phyloP scores from a whole-genome alignment of 2,888 invertebrate genomes.

The Sphaerophoria rueppellii region DNA sequence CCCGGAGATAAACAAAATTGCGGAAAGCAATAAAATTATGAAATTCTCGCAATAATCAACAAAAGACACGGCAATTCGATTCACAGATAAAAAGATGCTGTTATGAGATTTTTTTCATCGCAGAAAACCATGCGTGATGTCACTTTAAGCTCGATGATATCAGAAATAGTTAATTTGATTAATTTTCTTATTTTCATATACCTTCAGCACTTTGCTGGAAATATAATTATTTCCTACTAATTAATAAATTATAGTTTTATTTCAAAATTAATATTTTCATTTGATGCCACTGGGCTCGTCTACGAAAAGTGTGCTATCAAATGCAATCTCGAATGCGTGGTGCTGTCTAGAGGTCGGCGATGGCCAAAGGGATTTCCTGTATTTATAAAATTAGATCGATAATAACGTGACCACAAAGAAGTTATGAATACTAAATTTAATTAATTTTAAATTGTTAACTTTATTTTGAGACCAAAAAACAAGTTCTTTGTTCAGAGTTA shows the following conservation, averaged over 20 bases:
- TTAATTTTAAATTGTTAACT: background rate
- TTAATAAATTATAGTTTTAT: slow-evolving; percentile 1
- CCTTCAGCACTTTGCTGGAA: too few species aligned
- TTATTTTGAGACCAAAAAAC: background rate
- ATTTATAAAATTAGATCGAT: slow-evolving; percentile 21
- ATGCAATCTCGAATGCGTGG: slow-evolving; percentile 32
- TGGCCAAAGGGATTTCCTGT: slow-evolving; percentile 28
- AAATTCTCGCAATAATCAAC: background rate
- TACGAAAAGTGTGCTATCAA: background rate
- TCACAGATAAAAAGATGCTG: slow-evolving; percentile 3
- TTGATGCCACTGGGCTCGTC: slow-evolving; percentile 26
- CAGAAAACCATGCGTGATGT: slow-evolving; percentile 60
- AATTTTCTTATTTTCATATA: slow-evolving; percentile 46
- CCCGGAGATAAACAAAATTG: too few species aligned
- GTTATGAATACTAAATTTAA: slow-evolving; percentile 10
- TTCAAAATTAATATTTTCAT: slow-evolving; percentile 15
- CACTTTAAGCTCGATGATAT: slow-evolving; percentile 56
- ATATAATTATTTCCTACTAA: slow-evolving; percentile 41
- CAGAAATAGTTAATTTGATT: slow-evolving; percentile 49
- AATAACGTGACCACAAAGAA: background rate
- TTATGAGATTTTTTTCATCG: slow-evolving; percentile 20
- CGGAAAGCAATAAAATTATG: too few species aligned
- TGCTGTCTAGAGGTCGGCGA: slow-evolving; percentile 16
- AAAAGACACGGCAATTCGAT: background rate
- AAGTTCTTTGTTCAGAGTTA: too few species aligned